A percentile compares a stretch with the other conserved stretches of the same genome.
These are phyloP conservation scores for Arenaria interpres DNA, from an alignment of 2,113 vertebrate genomes.

Conservation along the genomic window DNA sequence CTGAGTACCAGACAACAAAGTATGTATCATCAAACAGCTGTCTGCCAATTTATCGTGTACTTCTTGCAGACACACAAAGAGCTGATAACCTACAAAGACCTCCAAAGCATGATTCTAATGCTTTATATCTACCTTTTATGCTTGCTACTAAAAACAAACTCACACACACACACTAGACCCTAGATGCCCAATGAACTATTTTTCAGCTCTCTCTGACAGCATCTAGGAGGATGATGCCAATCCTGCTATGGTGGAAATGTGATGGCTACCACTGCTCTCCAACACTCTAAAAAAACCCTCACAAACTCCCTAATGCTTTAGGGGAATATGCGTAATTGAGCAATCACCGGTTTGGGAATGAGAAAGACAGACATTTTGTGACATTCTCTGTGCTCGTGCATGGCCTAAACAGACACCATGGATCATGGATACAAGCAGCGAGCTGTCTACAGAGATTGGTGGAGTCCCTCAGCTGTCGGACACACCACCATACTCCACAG, in stretches of 20 bases:
- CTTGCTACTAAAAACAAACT: not conserved
- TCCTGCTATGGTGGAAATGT: accelerated
- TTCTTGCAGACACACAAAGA: not conserved
- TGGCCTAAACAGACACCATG: accelerated
- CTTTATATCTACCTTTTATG: not conserved
- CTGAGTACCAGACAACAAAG: not conserved
- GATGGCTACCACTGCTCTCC: not conserved
- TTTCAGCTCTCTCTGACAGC: not conserved
- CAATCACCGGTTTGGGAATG: not conserved
- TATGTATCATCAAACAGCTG: conserved; percentile 9
- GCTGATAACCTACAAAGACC: not conserved
- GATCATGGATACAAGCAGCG: not conserved
- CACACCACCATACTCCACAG: not conserved
- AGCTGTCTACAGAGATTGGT: accelerated
- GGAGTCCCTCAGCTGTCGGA: not conserved
- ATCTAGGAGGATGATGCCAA: not conserved
- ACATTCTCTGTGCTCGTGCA: accelerated
- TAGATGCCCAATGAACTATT: not conserved
- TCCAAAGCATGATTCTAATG: not conserved
- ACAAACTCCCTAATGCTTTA: not conserved
- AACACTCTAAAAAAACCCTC: not conserved
- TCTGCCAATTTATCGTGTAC: not conserved
- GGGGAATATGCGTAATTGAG: not conserved
- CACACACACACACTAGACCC: not conserved
- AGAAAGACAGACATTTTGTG: not conserved